phyloP scores from a whole-genome alignment of 2,797 vertebrate genomes.

The Ctenochaetus hawaiiensis region DNA sequence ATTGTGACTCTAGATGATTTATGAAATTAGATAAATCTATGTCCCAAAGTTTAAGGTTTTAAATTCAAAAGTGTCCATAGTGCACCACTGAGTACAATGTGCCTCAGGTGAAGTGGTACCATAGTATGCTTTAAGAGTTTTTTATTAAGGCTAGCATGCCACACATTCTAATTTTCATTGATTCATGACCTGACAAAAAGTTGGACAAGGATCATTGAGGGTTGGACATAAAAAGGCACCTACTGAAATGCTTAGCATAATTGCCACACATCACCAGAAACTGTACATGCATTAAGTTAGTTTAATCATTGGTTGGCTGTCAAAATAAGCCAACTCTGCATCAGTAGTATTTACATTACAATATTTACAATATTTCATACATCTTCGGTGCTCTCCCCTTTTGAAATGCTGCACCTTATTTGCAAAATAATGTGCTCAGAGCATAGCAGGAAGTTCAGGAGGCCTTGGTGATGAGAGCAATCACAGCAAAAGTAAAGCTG shows the following conservation, averaged over 20 bases:
- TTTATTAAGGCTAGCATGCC: neutral
- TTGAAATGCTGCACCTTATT: conserved; percentile 25
- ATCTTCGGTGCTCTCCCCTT: neutral
- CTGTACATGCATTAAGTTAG: neutral
- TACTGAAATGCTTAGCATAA: neutral
- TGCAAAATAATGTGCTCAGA: conserved; percentile 13
- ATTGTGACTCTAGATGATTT: no score
- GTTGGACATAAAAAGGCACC: neutral
- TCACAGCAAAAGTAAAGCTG: conserved; percentile 26
- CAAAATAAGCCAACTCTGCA: conserved; percentile 1
- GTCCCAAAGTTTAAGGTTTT: neutral
- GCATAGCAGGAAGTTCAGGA: conserved; percentile 5
- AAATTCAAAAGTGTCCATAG: neutral
- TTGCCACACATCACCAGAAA: neutral
- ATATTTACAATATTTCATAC: conserved; percentile 3
- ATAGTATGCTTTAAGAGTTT: neutral
- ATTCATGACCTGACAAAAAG: conserved; percentile 1
- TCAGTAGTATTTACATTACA: neutral
- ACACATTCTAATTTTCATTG: neutral
- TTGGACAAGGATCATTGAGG: neutral
- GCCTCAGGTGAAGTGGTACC: neutral
- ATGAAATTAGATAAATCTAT: no score
- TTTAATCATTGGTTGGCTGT: neutral
- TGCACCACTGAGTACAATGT: neutral
- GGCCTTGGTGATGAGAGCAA: conserved; percentile 20